A percentile compares a stretch with the other conserved stretches of the same genome.
These are phyloP conservation scores for Schizotus pectinicornis DNA, from an alignment of 2,888 invertebrate genomes.

Conservation along the genomic window DNA sequence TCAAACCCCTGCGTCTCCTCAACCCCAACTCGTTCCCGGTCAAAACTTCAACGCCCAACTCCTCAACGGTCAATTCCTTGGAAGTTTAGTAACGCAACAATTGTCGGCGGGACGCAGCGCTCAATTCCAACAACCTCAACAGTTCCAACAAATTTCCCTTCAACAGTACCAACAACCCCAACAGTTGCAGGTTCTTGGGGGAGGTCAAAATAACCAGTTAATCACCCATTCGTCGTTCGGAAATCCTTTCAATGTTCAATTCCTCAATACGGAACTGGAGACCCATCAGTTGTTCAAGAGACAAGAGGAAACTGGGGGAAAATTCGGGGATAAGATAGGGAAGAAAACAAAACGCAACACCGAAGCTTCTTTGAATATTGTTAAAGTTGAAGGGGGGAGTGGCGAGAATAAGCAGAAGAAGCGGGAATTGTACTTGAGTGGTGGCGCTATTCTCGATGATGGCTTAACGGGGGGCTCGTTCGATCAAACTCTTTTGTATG, in stretches of 20 bases:
- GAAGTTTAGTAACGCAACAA: constrained; percentile 47
- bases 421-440: constrained; percentile 70
- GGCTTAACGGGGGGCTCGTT: constrained; percentile 52
- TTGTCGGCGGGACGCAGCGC: constrained; percentile 32
- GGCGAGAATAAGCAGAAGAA: constrained; percentile 62
- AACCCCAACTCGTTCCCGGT: constrained; percentile 62
- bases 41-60: constrained; percentile 65
- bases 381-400: no score
- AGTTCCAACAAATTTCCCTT: constrained; percentile 12
- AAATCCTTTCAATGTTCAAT: constrained; percentile 69
- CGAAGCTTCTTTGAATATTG: no score
- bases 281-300: constrained; percentile 64
- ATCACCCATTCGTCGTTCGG: constrained; percentile 57
- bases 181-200: constrained; percentile 36
- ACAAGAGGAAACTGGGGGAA: constrained; percentile 25
- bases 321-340: constrained; percentile 38
- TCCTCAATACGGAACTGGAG: constrained; percentile 62
- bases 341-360: constrained; percentile 38
- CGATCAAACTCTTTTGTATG: constrained; percentile 65
- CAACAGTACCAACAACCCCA: constrained; percentile 33
- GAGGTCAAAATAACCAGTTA: constrained; percentile 41
- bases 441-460: constrained; percentile 70
- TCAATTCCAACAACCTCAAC: constrained; percentile 30
- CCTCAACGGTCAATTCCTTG: constrained; percentile 69
- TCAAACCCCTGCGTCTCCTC: constrained; percentile 39